These are phyloP conservation scores for Drosophila arawakana DNA, from an alignment of 1,140 invertebrate genomes.

Conservation along the genomic window DNA sequence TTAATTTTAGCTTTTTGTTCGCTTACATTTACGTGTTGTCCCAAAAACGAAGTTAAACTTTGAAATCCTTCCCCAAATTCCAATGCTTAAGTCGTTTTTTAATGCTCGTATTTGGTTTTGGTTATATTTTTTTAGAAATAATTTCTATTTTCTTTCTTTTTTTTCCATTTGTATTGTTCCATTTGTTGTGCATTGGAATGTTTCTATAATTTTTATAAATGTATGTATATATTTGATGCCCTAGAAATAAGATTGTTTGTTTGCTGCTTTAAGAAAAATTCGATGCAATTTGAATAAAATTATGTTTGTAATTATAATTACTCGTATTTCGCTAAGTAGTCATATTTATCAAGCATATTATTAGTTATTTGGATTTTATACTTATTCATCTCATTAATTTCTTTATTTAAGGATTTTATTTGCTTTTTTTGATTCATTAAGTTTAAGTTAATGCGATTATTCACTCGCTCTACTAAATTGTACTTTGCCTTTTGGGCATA, in stretches of 20 bases:
- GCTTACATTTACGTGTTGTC: conserved; percentile 52
- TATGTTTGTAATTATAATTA: conserved; percentile 49
- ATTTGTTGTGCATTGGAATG: conserved; percentile 51
- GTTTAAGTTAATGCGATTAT: conserved; percentile 43
- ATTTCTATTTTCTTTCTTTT: conserved; percentile 13
- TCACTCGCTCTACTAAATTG: conserved; percentile 45
- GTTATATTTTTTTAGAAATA: neutral
- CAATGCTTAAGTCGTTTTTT: conserved; percentile 74
- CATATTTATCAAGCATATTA: conserved; percentile 45
- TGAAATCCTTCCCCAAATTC: conserved; percentile 84
- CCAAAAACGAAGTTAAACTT: conserved; percentile 73
- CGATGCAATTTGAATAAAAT: conserved; percentile 78
- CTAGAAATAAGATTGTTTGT: conserved; percentile 81
- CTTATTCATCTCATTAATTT: conserved; percentile 4
- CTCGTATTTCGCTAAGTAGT: conserved; percentile 44
- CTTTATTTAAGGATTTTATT: conserved; percentile 17
- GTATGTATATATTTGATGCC: conserved; percentile 52
- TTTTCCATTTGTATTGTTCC: conserved; percentile 2
- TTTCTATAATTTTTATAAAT: conserved; percentile 6
- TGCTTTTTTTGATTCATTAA: conserved; percentile 3
- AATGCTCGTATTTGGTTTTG: neutral
- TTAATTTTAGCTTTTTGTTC: conserved; percentile 41
- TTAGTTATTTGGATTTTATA: conserved; percentile 24
- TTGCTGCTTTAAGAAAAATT: conserved; percentile 76
- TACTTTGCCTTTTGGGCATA: conserved; percentile 35